Conservation (phyloP, 2,113 vertebrate species). For the Neofelis nebulosa region DNA sequence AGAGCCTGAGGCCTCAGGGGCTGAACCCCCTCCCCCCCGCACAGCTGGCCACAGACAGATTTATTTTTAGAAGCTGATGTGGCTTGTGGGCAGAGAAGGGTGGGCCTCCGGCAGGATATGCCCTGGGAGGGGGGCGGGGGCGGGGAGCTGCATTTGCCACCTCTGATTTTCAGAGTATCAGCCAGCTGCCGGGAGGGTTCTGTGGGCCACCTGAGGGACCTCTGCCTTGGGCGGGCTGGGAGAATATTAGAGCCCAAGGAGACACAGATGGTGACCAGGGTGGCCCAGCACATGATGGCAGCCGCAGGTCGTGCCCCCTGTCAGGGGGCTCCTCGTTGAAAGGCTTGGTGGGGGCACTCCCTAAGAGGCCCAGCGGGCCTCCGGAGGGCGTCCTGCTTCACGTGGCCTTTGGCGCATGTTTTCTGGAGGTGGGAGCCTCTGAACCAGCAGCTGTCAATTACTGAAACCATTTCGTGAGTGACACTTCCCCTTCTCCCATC, state of each 20-base stretch:
- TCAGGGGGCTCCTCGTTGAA: neutral
- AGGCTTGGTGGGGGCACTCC: neutral
- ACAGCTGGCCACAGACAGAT: constrained; percentile 23
- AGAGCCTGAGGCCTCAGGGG: neutral
- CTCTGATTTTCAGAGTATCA: neutral
- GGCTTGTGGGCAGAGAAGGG: constrained; percentile 30
- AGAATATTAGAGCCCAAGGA: neutral
- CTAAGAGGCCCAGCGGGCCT: neutral
- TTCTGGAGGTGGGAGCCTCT: neutral
- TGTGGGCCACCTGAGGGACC: neutral
- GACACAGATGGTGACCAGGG: neutral
- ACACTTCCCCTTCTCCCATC: neutral
- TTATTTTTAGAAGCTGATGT: constrained; percentile 68
- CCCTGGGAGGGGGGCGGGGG: neutral
- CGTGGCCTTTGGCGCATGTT: neutral
- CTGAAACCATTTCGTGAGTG: neutral
- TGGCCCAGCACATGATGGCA: neutral
- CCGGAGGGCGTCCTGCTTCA: neutral
- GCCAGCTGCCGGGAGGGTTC: neutral
- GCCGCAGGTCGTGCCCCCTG: no score
- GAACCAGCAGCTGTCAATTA: neutral
- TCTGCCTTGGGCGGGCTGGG: neutral
- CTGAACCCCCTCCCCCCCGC: neutral
- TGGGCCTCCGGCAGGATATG: constrained; percentile 5
- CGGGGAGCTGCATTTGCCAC: neutral